These are phyloP conservation scores for Hipposideros larvatus DNA, from an alignment of 2,797 vertebrate genomes.

Conservation along the genomic window DNA sequence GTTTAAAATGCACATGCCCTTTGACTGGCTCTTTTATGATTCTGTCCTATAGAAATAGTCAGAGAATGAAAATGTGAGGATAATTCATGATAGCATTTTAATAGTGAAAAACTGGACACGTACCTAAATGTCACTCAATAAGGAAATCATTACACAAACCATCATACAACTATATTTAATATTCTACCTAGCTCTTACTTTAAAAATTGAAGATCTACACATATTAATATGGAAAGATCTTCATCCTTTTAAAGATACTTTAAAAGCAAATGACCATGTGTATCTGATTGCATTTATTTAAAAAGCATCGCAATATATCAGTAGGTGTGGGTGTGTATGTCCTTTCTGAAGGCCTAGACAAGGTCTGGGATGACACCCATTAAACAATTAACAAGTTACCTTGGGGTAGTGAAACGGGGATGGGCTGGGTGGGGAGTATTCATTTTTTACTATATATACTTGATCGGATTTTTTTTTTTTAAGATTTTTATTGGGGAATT, in stretches of 20 bases:
- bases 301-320: background rate
- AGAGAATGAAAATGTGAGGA: conserved; percentile 23
- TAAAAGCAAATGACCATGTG: conserved; percentile 4
- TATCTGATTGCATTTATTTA: background rate
- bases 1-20: conserved; percentile 32
- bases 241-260: background rate
- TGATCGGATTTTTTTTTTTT: background rate
- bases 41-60: conserved; percentile 28
- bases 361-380: background rate
- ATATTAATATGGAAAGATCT: background rate
- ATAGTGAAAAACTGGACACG: conserved; percentile 46
- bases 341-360: background rate
- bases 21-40: background rate
- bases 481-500: too few relatives aligned
- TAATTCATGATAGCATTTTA: conserved; percentile 40
- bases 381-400: background rate
- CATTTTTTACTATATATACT: background rate
- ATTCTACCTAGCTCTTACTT: conserved; percentile 31
- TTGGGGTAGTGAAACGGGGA: background rate
- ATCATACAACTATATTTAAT: background rate
- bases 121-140: background rate
- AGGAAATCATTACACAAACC: conserved; percentile 4
- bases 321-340: background rate
- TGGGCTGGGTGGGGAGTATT: background rate
- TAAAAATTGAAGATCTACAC: conserved; percentile 48